Conservation (phyloP, 2,888 invertebrate genomes). For the Andrena chrysosceles region DNA sequence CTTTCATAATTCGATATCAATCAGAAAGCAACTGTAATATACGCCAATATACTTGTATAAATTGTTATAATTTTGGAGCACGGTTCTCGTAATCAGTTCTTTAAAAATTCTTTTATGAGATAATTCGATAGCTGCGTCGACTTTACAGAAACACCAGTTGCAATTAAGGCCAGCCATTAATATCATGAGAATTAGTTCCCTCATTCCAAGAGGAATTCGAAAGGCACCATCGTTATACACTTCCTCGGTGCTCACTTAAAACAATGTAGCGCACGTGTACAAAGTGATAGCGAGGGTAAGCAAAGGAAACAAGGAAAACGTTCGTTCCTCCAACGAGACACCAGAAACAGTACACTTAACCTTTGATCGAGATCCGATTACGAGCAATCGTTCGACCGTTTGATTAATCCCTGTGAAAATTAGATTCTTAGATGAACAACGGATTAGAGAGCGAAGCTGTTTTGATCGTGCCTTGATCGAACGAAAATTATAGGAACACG, state of each 20-base stretch:
- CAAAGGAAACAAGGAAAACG: background rate
- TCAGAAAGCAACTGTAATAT: too few relatives aligned
- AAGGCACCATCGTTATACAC: background rate
- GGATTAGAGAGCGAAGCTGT: constrained; percentile 35
- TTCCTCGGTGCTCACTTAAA: constrained; percentile 23
- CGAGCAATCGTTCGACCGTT: constrained; percentile 20
- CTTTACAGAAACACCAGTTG: background rate
- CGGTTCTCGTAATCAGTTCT: too few relatives aligned
- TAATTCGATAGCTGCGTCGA: background rate
- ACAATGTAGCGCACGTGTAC: constrained; percentile 2
- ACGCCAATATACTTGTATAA: too few relatives aligned
- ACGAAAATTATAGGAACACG: constrained; percentile 44
- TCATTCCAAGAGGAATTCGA: background rate
- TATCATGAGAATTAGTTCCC: background rate
- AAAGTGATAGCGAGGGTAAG: background rate
- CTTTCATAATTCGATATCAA: too few relatives aligned
- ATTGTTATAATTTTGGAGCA: too few relatives aligned
- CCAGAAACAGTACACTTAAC: constrained; percentile 37
- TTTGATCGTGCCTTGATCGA: constrained; percentile 28
- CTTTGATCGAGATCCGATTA: constrained; percentile 51
- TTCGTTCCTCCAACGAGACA: constrained; percentile 18
- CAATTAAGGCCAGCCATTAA: background rate
- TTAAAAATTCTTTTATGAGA: background rate
- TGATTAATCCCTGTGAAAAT: constrained; percentile 40
- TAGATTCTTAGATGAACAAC: constrained; percentile 27